phyloP scores from a whole-genome alignment of 2,797 vertebrate species.

The Phrynocephalus guinanensis region DNA sequence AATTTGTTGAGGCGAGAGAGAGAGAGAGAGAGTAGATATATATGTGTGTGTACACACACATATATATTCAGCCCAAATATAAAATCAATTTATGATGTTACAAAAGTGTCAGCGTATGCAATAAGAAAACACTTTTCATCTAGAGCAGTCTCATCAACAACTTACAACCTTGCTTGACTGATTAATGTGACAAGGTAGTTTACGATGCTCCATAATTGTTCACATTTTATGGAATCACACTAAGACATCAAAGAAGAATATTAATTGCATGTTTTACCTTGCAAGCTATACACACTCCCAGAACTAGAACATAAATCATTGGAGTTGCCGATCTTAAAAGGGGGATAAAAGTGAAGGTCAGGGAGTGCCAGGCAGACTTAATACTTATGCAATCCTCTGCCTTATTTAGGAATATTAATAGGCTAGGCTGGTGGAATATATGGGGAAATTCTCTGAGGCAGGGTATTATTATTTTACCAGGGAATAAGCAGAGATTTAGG shows the following conservation, averaged over 20 bases:
- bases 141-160: slow-evolving; percentile 25
- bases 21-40: no score
- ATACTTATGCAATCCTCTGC: slow-evolving; percentile 13
- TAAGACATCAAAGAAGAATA: slow-evolving; percentile 31
- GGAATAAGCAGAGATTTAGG: neutral
- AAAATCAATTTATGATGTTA: slow-evolving; percentile 31
- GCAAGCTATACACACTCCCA: slow-evolving; percentile 7
- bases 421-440: slow-evolving; percentile 16
- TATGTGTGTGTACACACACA: no score
- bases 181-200: slow-evolving; percentile 36
- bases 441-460: neutral
- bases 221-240: neutral
- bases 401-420: slow-evolving; percentile 36
- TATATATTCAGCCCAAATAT: neutral
- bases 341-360: slow-evolving; percentile 29
- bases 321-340: slow-evolving; percentile 19
- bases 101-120: slow-evolving; percentile 19
- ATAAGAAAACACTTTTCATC: slow-evolving; percentile 31
- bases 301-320: slow-evolving; percentile 14
- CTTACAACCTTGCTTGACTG: slow-evolving; percentile 28
- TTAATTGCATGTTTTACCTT: slow-evolving; percentile 34
- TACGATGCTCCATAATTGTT: slow-evolving; percentile 30
- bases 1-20: neutral
- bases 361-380: neutral
- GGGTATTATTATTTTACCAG: neutral